Evolutionary conservation across 2,888 invertebrate genomes (phyloP).

Genomic region (Myathropa florea): DNA sequence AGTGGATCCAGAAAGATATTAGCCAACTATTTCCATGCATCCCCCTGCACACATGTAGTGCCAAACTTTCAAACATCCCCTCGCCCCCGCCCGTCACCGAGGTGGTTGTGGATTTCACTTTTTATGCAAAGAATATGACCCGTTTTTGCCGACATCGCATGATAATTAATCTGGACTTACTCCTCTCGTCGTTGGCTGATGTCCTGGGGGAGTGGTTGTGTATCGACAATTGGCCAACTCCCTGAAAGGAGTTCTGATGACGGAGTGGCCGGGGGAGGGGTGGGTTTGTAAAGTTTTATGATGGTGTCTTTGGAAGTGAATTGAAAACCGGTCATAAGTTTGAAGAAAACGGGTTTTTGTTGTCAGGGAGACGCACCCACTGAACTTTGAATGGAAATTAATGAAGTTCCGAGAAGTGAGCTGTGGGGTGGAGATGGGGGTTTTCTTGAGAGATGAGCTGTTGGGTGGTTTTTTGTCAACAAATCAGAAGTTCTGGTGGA

Average conservation of each 20-base stretch:
- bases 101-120: neutral
- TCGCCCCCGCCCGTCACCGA: neutral
- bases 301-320: neutral
- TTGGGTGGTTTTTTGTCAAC: no score
- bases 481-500: no score
- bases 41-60: neutral
- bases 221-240: neutral
- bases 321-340: neutral
- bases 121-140: neutral
- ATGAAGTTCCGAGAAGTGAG: neutral
- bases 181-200: neutral
- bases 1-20: neutral
- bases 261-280: neutral
- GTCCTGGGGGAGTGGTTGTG: neutral
- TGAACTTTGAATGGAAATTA: neutral
- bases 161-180: neutral
- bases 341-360: neutral
- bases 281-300: neutral
- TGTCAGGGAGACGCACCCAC: neutral
- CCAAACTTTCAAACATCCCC: no score
- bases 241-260: neutral
- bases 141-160: neutral
- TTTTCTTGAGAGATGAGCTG: no score
- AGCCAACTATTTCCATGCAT: neutral
- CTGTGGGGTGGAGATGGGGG: neutral